A percentile compares a stretch with the other conserved stretches of the same genome.
phyloP scores from a whole-genome alignment of 2,888 invertebrate species.

The Argyra leucocephala region DNA sequence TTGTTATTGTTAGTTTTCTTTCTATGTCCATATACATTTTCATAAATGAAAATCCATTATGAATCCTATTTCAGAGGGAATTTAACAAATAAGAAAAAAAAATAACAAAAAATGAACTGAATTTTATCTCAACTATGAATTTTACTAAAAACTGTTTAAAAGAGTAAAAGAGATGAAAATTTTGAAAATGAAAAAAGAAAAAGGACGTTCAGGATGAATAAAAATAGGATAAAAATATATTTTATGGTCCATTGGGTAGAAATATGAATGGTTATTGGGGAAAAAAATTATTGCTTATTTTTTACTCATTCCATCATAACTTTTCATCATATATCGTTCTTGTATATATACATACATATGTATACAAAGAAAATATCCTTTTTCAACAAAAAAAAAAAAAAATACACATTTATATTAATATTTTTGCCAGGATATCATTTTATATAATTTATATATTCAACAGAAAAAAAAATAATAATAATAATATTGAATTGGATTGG shows the following conservation, averaged over 20 bases:
- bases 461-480: not conserved
- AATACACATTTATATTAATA: not conserved
- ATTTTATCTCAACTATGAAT: constrained; percentile 17
- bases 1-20: too few relatives aligned
- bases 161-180: constrained; percentile 26
- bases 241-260: constrained; percentile 31
- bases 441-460: not conserved
- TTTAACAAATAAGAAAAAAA: not conserved
- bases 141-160: constrained; percentile 26
- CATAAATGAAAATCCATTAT: too few relatives aligned
- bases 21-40: too few relatives aligned
- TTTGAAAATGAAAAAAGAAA: not conserved
- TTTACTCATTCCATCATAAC: too few relatives aligned
- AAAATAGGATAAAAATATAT: constrained; percentile 30
- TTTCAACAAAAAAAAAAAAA: too few relatives aligned
- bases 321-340: not conserved
- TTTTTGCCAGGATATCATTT: not conserved
- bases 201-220: constrained; percentile 23
- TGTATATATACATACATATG: not conserved
- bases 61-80: not conserved
- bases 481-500: not conserved
- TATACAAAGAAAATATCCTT: too few relatives aligned
- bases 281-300: not conserved
- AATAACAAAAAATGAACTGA: not conserved
- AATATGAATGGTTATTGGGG: constrained; percentile 28